Percentiles rank a stretch among this genome's conserved stretches.
Conservation (phyloP, 2,888 invertebrate species). For the Drosophila neonasuta region DNA sequence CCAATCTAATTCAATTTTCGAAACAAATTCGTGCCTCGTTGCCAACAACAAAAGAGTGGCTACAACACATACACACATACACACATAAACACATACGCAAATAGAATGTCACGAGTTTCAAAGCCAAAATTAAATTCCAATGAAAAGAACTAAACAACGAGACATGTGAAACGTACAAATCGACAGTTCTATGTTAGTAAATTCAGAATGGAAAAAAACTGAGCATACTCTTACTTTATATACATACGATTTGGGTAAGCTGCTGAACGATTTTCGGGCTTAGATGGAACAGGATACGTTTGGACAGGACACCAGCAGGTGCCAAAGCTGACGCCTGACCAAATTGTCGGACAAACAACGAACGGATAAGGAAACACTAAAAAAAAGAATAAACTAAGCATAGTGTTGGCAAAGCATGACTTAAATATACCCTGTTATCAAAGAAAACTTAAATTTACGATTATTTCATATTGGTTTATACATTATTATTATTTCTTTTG, state of each 20-base stretch:
- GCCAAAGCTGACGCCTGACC: slow-evolving; percentile 70
- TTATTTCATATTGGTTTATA: too few species aligned
- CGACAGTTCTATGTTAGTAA: background rate
- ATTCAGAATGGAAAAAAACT: background rate
- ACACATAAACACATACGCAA: slow-evolving; percentile 20
- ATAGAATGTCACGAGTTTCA: slow-evolving; percentile 61
- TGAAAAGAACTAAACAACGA: slow-evolving; percentile 40
- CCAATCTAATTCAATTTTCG: slow-evolving; percentile 76
- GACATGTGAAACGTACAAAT: slow-evolving; percentile 28
- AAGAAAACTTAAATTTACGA: background rate
- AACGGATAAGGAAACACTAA: slow-evolving; percentile 36
- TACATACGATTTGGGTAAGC: slow-evolving; percentile 26
- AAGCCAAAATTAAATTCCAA: slow-evolving; percentile 64
- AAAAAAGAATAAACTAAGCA: slow-evolving; percentile 26
- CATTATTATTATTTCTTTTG: too few species aligned
- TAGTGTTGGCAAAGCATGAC: background rate
- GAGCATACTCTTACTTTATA: background rate
- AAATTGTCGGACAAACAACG: slow-evolving; percentile 67
- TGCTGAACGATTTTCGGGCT: slow-evolving; percentile 46
- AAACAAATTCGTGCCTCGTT: slow-evolving; percentile 65
- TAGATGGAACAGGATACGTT: slow-evolving; percentile 63
- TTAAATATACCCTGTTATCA: slow-evolving; percentile 13
- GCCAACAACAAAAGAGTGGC: slow-evolving; percentile 30
- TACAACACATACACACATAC: slow-evolving; percentile 18
- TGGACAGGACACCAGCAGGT: slow-evolving; percentile 57